These are phyloP conservation scores for Anisognathus igniventris DNA, from an alignment of 2,797 vertebrate species.

Conservation along the genomic window DNA sequence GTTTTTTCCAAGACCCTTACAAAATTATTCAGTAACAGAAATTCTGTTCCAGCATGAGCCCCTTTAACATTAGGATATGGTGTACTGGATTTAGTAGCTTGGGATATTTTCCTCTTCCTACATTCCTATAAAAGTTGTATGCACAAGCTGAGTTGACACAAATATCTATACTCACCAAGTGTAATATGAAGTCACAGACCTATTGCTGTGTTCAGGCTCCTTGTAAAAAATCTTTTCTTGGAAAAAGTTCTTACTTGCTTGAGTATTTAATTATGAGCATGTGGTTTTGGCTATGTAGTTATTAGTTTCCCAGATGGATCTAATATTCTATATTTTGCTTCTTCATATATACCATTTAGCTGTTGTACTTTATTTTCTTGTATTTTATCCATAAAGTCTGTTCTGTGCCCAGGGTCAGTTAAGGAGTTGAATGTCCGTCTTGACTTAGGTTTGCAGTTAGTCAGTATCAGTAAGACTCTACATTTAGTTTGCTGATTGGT, in stretches of 20 bases:
- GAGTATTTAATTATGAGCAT: background rate
- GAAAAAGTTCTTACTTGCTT: background rate
- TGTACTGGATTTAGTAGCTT: background rate
- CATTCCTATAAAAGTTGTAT: background rate
- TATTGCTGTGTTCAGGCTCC: background rate
- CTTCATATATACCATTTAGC: background rate
- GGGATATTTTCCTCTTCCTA: background rate
- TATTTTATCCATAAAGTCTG: background rate
- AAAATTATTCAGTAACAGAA: background rate
- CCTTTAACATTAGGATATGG: background rate
- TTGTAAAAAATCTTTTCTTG: background rate
- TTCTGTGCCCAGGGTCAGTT: background rate
- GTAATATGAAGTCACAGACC: background rate
- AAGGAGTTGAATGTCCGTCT: background rate
- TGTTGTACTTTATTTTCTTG: background rate
- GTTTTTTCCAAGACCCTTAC: rapidly evolving
- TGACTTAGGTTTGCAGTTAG: background rate
- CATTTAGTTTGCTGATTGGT: background rate
- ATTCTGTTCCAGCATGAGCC: background rate
- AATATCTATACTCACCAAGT: background rate
- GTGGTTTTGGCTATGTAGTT: background rate
- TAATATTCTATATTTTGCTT: background rate
- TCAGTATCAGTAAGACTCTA: background rate
- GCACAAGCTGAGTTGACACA: background rate
- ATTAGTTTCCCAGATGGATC: background rate